These are phyloP conservation scores for sheep (Ovis aries) DNA, from an alignment of 2,113 vertebrate genomes.

Conservation along the genomic window DNA sequence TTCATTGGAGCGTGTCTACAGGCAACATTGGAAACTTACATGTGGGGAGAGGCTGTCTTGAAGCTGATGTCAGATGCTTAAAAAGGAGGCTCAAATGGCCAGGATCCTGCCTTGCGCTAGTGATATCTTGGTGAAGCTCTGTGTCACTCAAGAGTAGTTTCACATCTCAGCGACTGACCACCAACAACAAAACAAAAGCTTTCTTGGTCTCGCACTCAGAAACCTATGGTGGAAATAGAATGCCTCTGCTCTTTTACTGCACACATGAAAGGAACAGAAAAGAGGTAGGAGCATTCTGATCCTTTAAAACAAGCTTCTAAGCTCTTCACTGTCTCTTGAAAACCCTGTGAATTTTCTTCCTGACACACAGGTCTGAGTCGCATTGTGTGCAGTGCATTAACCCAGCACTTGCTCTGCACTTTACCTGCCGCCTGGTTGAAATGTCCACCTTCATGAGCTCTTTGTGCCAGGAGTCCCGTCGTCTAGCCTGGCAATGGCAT, in stretches of 20 bases:
- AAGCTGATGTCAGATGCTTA: not conserved
- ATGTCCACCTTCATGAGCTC: not conserved
- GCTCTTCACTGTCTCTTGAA: not conserved
- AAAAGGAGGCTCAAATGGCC: not conserved
- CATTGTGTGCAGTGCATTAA: not conserved
- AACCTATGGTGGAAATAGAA: not conserved
- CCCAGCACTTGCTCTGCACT: not conserved
- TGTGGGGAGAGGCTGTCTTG: not conserved
- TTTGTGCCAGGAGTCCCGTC: not conserved
- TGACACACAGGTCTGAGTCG: not conserved
- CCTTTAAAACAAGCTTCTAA: conserved; percentile 38
- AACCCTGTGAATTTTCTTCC: not conserved
- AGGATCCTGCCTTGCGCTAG: not conserved
- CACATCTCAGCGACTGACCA: not conserved
- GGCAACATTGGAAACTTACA: not conserved
- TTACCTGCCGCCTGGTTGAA: not conserved
- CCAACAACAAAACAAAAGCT: not conserved
- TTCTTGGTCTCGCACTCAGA: not conserved
- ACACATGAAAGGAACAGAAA: conserved; percentile 27
- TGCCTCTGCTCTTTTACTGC: not conserved
- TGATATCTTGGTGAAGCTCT: not conserved
- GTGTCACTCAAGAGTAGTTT: not conserved
- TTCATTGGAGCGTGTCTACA: not conserved
- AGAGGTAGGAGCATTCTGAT: not conserved
- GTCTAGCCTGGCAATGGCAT: not conserved